Evolutionary conservation across 2,113 vertebrate species (phyloP).

Genomic region (Laterallus jamaicensis): DNA sequence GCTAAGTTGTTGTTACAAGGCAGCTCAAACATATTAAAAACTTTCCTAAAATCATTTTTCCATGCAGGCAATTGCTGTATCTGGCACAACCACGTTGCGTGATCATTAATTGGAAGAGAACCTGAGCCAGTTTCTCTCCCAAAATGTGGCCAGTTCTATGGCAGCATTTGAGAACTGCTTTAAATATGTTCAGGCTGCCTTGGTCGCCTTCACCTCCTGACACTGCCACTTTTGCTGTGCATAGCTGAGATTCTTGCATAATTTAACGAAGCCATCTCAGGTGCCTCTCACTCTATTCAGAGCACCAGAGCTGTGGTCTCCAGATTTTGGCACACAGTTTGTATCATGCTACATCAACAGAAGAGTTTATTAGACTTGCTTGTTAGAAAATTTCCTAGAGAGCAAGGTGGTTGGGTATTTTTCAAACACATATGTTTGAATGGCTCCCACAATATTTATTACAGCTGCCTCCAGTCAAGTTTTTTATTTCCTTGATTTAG

Average conservation of each 20-base stretch:
- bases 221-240: not conserved
- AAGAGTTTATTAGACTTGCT: not conserved
- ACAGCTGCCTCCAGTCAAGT: not conserved
- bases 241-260: constrained; percentile 70
- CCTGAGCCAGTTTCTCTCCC: not conserved
- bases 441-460: not conserved
- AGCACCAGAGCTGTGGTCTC: not conserved
- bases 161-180: not conserved
- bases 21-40: constrained; percentile 27
- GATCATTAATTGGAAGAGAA: constrained; percentile 4
- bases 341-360: not conserved
- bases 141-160: not conserved
- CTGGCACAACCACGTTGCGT: not conserved
- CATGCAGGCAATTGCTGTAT: not conserved
- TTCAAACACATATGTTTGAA: not conserved
- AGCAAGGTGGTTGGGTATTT: not conserved
- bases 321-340: not conserved
- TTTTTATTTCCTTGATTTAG: not conserved
- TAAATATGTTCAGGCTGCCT: not conserved
- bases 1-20: constrained; percentile 12
- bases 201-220: constrained; percentile 50
- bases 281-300: constrained; percentile 41
- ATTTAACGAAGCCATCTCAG: constrained; percentile 65
- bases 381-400: constrained; percentile 30
- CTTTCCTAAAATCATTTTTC: constrained; percentile 32